Conservation (phyloP, 1,140 invertebrate genomes). For the Drosophila sturtevanti region DNA sequence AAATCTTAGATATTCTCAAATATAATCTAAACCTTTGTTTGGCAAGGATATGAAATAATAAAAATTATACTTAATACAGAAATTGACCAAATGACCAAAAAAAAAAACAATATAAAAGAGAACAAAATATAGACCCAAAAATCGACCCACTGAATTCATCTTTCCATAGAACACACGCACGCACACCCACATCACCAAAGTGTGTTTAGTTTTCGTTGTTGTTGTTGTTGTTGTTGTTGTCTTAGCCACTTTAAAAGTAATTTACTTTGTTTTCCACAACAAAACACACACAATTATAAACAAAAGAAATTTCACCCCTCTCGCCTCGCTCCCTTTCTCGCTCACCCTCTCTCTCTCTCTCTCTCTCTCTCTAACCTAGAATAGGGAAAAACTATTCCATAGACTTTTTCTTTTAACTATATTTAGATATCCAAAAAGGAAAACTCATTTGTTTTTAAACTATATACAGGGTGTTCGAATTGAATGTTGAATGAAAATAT, state of each 20-base stretch:
- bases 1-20: background rate
- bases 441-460: constrained; percentile 54
- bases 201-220: constrained; percentile 27
- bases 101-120: background rate
- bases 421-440: constrained; percentile 38
- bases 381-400: constrained; percentile 8
- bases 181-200: too few species aligned
- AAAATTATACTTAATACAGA: background rate
- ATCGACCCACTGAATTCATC: background rate
- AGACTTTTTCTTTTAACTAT: constrained; percentile 45
- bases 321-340: background rate
- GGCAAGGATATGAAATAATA: background rate
- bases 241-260: constrained; percentile 61
- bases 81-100: background rate
- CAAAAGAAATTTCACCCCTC: constrained; percentile 26
- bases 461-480: background rate
- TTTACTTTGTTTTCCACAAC: constrained; percentile 60
- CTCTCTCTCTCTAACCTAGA: constrained; percentile 21
- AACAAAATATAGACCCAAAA: background rate
- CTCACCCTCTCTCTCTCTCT: background rate
- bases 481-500: too few species aligned
- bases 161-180: too few species aligned
- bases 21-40: background rate
- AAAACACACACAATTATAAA: constrained; percentile 39
- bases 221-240: constrained; percentile 26